These are phyloP conservation scores for Telenomus remus DNA, from an alignment of 1,140 invertebrate genomes.

Conservation along the genomic window DNA sequence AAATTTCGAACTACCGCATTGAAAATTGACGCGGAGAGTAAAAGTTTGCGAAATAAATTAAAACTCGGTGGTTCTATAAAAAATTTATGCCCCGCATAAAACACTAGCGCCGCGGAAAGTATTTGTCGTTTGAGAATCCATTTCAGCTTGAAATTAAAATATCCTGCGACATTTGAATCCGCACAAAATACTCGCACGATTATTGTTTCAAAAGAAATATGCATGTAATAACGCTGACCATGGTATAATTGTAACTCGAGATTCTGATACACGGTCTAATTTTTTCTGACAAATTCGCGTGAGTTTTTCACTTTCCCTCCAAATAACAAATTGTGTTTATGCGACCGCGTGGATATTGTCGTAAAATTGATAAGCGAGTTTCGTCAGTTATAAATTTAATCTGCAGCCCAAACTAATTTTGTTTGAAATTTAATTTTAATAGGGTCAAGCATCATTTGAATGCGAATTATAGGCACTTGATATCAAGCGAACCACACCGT, in stretches of 20 bases:
- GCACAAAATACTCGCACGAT: constrained; percentile 13
- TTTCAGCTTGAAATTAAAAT: constrained; percentile 47
- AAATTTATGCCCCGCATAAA: constrained; percentile 47
- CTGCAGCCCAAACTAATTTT: not conserved
- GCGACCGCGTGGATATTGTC: no score
- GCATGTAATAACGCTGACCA: constrained; percentile 23
- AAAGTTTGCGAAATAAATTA: constrained; percentile 33
- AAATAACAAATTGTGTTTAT: no score
- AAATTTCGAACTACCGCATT: not conserved
- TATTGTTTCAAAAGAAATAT: constrained; percentile 41
- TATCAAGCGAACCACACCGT: no score
- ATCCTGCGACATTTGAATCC: constrained; percentile 36
- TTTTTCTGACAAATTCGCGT: no score
- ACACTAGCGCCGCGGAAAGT: constrained; percentile 29
- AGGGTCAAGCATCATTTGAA: no score
- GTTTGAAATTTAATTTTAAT: not conserved
- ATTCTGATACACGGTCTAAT: constrained; percentile 15
- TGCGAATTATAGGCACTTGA: no score
- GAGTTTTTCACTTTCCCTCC: not conserved
- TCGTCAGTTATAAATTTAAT: no score
- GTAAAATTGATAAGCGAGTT: no score
- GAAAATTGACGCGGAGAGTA: constrained; percentile 5
- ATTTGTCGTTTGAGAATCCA: constrained; percentile 40
- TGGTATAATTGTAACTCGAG: constrained; percentile 12
- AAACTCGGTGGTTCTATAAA: constrained; percentile 21